These are phyloP conservation scores for Chrysina gloriosa DNA, from an alignment of 2,888 invertebrate species.

Conservation along the genomic window DNA sequence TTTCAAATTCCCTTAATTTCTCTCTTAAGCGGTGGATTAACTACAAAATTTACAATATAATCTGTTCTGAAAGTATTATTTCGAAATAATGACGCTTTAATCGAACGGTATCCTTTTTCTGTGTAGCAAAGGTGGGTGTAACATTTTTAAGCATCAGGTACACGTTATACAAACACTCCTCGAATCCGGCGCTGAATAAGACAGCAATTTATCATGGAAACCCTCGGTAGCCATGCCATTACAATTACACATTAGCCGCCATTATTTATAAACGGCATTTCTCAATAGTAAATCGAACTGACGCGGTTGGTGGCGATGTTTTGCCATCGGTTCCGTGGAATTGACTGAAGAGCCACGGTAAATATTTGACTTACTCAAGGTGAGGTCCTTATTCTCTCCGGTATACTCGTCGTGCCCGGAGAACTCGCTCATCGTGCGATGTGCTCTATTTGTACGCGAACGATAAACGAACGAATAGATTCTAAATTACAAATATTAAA, in stretches of 20 bases:
- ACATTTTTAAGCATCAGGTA: too few relatives aligned
- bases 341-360: conserved; percentile 47
- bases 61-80: too few relatives aligned
- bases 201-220: not conserved
- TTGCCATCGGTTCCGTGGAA: conserved; percentile 50
- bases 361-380: conserved; percentile 30
- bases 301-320: conserved; percentile 46
- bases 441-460: conserved; percentile 57
- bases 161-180: too few relatives aligned
- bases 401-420: conserved; percentile 51
- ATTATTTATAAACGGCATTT: conserved; percentile 35
- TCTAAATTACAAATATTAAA: conserved; percentile 45
- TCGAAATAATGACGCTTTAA: too few relatives aligned
- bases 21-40: too few relatives aligned
- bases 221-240: not conserved
- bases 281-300: conserved; percentile 12
- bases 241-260: conserved; percentile 23
- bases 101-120: too few relatives aligned
- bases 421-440: not conserved
- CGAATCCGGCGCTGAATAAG: too few relatives aligned
- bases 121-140: too few relatives aligned
- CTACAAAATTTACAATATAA: too few relatives aligned
- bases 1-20: too few relatives aligned
- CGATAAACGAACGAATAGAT: conserved; percentile 52
- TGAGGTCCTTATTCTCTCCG: conserved; percentile 45